A percentile compares a stretch with the other conserved stretches of the same genome.
Evolutionary conservation across 2,888 invertebrate species (phyloP).

Genomic region (Seira musarum): DNA sequence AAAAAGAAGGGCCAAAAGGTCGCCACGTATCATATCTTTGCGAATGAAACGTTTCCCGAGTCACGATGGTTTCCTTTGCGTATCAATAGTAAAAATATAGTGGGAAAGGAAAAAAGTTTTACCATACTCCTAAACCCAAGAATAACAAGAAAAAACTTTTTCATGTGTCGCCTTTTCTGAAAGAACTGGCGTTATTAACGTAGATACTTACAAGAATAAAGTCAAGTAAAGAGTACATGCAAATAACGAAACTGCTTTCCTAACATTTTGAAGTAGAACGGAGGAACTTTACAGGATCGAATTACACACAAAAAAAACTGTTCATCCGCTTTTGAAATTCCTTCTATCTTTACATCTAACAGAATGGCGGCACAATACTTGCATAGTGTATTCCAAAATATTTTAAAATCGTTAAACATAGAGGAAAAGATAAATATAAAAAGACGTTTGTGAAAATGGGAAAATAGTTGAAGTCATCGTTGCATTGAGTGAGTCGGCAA

Average conservation of each 20-base stretch:
- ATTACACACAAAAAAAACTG: background rate
- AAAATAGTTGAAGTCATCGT: background rate
- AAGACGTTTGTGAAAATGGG: no score
- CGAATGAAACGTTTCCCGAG: background rate
- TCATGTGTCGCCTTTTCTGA: no score
- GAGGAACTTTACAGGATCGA: background rate
- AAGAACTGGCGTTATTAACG: no score
- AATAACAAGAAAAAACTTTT: constrained; percentile 9
- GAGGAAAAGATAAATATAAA: no score
- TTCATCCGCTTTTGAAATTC: background rate
- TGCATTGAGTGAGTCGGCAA: background rate
- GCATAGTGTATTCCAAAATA: no score
- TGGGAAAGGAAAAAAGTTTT: background rate
- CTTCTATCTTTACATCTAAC: no score
- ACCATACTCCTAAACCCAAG: background rate
- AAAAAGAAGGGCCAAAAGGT: constrained; percentile 39
- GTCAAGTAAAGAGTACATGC: no score
- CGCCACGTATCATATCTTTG: constrained; percentile 42
- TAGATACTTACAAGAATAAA: no score
- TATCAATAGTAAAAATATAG: background rate
- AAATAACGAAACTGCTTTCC: no score
- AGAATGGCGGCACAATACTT: no score
- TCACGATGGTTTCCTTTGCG: background rate
- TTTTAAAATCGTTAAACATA: no score
- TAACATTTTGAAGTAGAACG: no score